Evolutionary conservation across 2,113 vertebrate species (phyloP), one percentile per base, ranked within the genome.

Genomic region (Aphyosemion australe): DNA sequence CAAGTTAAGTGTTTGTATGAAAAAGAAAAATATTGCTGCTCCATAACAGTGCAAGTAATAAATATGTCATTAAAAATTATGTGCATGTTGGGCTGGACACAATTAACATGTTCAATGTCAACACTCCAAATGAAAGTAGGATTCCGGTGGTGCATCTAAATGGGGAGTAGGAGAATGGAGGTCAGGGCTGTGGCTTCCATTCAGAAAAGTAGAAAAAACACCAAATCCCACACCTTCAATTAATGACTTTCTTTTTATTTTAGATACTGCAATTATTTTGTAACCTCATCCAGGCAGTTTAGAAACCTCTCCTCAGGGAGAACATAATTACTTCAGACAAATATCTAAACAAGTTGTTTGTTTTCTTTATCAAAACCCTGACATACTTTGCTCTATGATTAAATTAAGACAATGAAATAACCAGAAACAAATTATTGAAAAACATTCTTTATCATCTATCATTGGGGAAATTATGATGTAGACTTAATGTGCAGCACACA

Each of bases 131-230:
- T 41, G 31, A 6, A 20, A 56, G 13, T 14, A 9, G 47, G 3
- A 14, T 34, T 37, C 2, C 12, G 19, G 55, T 9, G 43, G 26
- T 26, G 14, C 18, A n/a, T 26, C 6, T 12, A 34, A 14, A 51
- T n/a, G 11, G 48, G 60, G 58, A 65, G 54, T 20, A 53, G 19
- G 49, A 53, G n/a, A 21, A 59, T 3, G n/a, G 39, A 42, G 45
- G 50, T 55, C 46, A 47, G n/a, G 20, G 45, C 20, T 26, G 50
- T 69, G 46, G 20, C 51, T 55, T 65, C 45, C 26, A 37, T 54
- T 54, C 20, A 57, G 26, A 2, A n/a, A 26, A 34, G 21, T 10
- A 46, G 18, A 60, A 26, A 26, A 9, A 31, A 5, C 0, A 13
- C 50, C 18, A 18, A 43, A 21, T 18, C 8, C 15, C 15, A 64